A percentile compares a stretch with the other conserved stretches of the same genome.
Evolutionary conservation across 2,888 invertebrate species (phyloP).

Genomic region (Mechanitis messenoides): DNA sequence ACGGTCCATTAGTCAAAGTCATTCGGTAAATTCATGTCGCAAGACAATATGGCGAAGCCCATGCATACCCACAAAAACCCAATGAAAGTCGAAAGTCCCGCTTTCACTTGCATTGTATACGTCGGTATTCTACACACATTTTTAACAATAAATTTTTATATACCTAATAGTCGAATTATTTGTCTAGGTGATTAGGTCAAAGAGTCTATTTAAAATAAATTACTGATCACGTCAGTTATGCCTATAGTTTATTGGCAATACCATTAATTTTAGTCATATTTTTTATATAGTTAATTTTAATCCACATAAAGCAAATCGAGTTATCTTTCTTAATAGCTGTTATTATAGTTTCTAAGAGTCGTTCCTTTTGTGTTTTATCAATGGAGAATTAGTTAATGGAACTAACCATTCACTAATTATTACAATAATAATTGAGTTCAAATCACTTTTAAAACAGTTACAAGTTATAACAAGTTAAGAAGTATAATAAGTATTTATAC

Average conservation of each 20-base stretch:
- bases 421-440: constrained; percentile 8
- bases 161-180: constrained; percentile 44
- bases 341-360: constrained; percentile 22
- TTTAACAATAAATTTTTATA: constrained; percentile 50
- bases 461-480: constrained; percentile 7
- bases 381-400: constrained; percentile 17
- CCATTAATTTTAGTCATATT: constrained; percentile 29
- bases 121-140: constrained; percentile 43
- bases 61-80: constrained; percentile 72
- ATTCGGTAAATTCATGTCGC: constrained; percentile 52
- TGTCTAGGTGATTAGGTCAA: constrained; percentile 39
- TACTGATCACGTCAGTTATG: constrained; percentile 15
- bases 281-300: constrained; percentile 21
- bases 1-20: constrained; percentile 21
- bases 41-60: constrained; percentile 69
- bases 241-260: constrained; percentile 29
- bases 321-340: constrained; percentile 22
- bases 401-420: no score
- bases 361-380: constrained; percentile 20
- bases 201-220: constrained; percentile 35
- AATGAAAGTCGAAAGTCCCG: constrained; percentile 75
- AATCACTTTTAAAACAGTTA: constrained; percentile 15
- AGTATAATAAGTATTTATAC: not conserved
- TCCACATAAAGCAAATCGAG: constrained; percentile 13
- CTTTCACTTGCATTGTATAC: constrained; percentile 71